Conservation (phyloP, 2,888 invertebrate species). For the Schizotus pectinicornis region DNA sequence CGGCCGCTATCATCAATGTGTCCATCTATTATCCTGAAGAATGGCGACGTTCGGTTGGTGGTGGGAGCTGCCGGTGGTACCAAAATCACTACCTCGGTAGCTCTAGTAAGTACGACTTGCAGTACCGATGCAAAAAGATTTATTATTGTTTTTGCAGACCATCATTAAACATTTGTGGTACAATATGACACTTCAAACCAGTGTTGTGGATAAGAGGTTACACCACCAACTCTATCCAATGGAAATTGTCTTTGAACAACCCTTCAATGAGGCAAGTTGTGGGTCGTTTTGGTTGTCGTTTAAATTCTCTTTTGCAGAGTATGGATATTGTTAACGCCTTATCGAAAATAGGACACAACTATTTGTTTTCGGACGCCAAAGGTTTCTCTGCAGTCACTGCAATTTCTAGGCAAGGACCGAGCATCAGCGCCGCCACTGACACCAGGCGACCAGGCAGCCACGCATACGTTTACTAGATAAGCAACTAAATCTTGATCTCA, state of each 20-base stretch:
- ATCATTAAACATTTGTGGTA: constrained; percentile 65
- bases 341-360: constrained; percentile 61
- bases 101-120: constrained; percentile 70
- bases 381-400: constrained; percentile 71
- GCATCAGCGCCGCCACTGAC: constrained; percentile 56
- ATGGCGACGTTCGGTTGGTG: constrained; percentile 66
- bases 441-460: constrained; percentile 61
- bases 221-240: constrained; percentile 72
- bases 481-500: too few species aligned
- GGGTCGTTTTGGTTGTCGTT: too few species aligned
- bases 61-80: constrained; percentile 91
- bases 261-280: constrained; percentile 55
- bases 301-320: constrained; percentile 42
- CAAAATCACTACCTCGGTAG: constrained; percentile 84
- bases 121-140: too few species aligned
- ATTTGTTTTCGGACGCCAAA: constrained; percentile 59
- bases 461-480: constrained; percentile 50
- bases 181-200: constrained; percentile 60
- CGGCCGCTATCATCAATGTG: constrained; percentile 91
- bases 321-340: constrained; percentile 61
- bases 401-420: constrained; percentile 60
- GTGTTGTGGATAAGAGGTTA: constrained; percentile 62
- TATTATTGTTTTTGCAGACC: constrained; percentile 61
- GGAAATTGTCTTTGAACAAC: constrained; percentile 60
- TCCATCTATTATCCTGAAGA: constrained; percentile 78